Percentiles rank a stretch among this genome's conserved stretches.
Evolutionary conservation across 1,140 invertebrate species (phyloP).

Genomic region (Drosophila rufa): DNA sequence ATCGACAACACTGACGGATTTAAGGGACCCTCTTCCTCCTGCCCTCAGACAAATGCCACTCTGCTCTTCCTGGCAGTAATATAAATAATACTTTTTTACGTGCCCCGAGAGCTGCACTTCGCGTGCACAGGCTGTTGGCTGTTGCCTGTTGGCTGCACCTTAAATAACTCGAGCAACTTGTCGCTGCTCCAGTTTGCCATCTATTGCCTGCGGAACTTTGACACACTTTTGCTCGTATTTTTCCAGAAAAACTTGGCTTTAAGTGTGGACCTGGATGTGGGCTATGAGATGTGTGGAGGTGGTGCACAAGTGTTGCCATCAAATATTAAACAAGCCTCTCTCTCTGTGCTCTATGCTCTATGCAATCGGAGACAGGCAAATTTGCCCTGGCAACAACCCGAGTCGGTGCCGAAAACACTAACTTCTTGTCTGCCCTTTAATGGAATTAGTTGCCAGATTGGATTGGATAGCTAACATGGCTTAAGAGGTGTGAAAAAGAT

Average conservation of each 20-base stretch:
- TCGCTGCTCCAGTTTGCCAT: conserved; percentile 47
- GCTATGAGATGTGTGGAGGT: conserved; percentile 1
- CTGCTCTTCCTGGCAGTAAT: conserved; percentile 39
- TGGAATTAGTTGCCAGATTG: conserved; percentile 7
- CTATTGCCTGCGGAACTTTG: conserved; percentile 43
- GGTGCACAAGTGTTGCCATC: conserved; percentile 26
- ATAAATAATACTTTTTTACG: conserved; percentile 69
- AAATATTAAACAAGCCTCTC: conserved; percentile 38
- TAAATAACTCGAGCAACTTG: conserved; percentile 72
- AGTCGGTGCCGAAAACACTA: conserved; percentile 19
- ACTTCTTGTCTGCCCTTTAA: conserved; percentile 11
- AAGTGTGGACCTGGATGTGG: conserved; percentile 13
- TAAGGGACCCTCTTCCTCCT: background rate
- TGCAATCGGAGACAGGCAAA: conserved; percentile 41
- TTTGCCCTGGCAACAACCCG: conserved; percentile 8
- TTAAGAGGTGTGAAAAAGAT: conserved; percentile 4
- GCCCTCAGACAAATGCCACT: conserved; percentile 41
- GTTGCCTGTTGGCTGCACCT: conserved; percentile 44
- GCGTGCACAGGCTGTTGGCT: conserved; percentile 20
- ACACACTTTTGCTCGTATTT: conserved; percentile 39
- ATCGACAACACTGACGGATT: background rate
- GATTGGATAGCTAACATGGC: conserved; percentile 1
- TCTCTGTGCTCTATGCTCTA: background rate
- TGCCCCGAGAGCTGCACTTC: conserved; percentile 34
- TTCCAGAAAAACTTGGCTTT: conserved; percentile 33